Evolutionary conservation across 1,140 invertebrate species (phyloP).

Genomic region (Tetramorium alpestre): DNA sequence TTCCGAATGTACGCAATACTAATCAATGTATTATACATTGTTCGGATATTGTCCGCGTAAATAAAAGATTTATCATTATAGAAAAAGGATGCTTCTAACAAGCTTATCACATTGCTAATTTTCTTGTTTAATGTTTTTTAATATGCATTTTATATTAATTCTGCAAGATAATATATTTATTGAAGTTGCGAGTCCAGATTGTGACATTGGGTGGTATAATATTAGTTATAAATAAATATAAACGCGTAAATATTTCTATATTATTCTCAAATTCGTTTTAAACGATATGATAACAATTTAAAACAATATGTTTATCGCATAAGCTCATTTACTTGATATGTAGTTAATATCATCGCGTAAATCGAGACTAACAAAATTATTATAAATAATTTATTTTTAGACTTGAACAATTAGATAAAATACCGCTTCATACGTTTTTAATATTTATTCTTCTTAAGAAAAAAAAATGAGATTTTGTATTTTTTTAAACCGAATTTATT

Average conservation of each 20-base stretch:
- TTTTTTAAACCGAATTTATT: not conserved
- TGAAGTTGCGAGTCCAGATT: not conserved
- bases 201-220: not conserved
- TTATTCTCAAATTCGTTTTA: not conserved
- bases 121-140: not conserved
- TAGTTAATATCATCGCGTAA: not conserved
- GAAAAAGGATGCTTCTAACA: slow-evolving; percentile 9
- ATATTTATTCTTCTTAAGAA: not conserved
- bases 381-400: not conserved
- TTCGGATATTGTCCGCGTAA: slow-evolving; percentile 28
- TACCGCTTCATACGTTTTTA: not conserved
- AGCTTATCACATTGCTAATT: not conserved
- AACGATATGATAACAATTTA: not conserved
- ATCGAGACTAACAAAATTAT: not conserved
- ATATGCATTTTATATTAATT: slow-evolving; percentile 7
- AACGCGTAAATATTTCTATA: not conserved
- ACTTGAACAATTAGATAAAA: not conserved
- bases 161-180: not conserved
- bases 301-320: not conserved
- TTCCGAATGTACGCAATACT: slow-evolving; percentile 46
- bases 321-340: slow-evolving; percentile 1
- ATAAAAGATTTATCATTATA: not conserved
- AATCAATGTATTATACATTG: slow-evolving; percentile 61
- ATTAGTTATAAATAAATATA: not conserved
- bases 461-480: not conserved